Conservation (phyloP, 2,797 vertebrate genomes). For the Ctenopoma multispine region DNA sequence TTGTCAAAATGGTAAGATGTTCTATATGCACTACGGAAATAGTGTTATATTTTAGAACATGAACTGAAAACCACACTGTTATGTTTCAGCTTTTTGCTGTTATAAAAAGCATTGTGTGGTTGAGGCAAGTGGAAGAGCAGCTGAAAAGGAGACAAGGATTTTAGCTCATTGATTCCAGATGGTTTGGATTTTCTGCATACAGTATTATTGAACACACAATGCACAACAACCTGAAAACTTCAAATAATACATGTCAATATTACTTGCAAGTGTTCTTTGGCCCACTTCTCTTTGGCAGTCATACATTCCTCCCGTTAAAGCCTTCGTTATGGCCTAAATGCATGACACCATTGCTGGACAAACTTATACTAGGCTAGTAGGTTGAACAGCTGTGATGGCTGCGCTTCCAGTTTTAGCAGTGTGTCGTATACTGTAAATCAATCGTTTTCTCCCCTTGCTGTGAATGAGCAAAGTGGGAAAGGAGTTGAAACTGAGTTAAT, state of each 20-base stretch:
- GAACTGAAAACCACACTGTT: neutral
- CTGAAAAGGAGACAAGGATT: slow-evolving; percentile 35
- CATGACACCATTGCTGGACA: slow-evolving; percentile 65
- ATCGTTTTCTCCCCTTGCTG: slow-evolving; percentile 15
- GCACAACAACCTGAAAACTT: slow-evolving; percentile 18
- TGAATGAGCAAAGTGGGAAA: slow-evolving; percentile 29
- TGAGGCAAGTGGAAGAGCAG: slow-evolving; percentile 6
- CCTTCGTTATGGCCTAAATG: slow-evolving; percentile 69
- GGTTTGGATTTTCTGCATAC: slow-evolving; percentile 40
- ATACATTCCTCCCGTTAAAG: slow-evolving; percentile 19
- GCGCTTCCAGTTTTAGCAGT: slow-evolving; percentile 52
- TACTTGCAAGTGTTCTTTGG: slow-evolving; percentile 25
- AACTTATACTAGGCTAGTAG: slow-evolving; percentile 68
- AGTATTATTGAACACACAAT: slow-evolving; percentile 14
- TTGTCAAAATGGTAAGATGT: neutral
- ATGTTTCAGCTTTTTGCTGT: slow-evolving; percentile 2
- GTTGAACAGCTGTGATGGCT: slow-evolving; percentile 56
- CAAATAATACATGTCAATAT: slow-evolving; percentile 39
- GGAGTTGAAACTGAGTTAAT: slow-evolving; percentile 39
- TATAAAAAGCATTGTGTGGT: slow-evolving; percentile 6
- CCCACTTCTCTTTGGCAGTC: slow-evolving; percentile 40
- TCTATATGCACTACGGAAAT: neutral
- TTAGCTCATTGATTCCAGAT: slow-evolving; percentile 36
- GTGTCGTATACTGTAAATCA: slow-evolving; percentile 19
- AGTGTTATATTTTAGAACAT: neutral